Base-by-base conservation (phyloP, 35 echinoderm and acorn worm genomes). In the Apostichopus parvimensis region DNA sequence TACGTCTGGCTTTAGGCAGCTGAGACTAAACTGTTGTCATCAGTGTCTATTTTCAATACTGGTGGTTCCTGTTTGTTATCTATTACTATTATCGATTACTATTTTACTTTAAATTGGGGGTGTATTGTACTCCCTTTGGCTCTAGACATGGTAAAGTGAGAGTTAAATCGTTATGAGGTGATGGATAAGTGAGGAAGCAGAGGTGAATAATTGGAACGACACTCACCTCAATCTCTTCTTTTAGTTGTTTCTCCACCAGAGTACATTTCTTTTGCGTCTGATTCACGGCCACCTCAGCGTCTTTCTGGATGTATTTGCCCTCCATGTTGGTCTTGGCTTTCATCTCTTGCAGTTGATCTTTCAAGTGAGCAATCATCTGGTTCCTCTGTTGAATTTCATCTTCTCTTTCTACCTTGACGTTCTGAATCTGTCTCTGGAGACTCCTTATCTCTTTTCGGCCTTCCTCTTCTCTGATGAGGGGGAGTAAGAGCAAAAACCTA, bases 241-340 rank as follows among this genome's bases (percentile, higher is more conserved):
- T 99, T 79, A 95, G 26, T 18, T 99, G 86, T 28, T 96, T 99
- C 92, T 99, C 97, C 17, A 82, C 79, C 79, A 99, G 95, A 9
- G 86, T 84, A 70, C 97, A 99, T 79, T 90, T 96, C 85, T 99
- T 99, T 93, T 99, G 97, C 23, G 86, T 94, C 89, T 96, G 97
- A 53, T 92, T 61, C 73, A 99, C 95, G 55, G 97, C 93, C 9
- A 99, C 97, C 93, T 99, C 97, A 0, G 97, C 97, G 93, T 94
- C 97, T 77, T 96, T 99, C 91, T 99, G 93, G 18, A 99, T 93
- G 75, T 99, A 99, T 64, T 96, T 96, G 15, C 97, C 97, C 65
- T 99, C 97, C 97, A 99, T 99, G 88, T 94, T 99, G 7, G 97
- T 99, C 92, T 99, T 99, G 77, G 97, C 97, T 83, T 99, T 99